Evolutionary conservation across 1,140 invertebrate species (phyloP), one percentile per base, ranked within the genome.

Genomic region (Cotesia chilonis): DNA sequence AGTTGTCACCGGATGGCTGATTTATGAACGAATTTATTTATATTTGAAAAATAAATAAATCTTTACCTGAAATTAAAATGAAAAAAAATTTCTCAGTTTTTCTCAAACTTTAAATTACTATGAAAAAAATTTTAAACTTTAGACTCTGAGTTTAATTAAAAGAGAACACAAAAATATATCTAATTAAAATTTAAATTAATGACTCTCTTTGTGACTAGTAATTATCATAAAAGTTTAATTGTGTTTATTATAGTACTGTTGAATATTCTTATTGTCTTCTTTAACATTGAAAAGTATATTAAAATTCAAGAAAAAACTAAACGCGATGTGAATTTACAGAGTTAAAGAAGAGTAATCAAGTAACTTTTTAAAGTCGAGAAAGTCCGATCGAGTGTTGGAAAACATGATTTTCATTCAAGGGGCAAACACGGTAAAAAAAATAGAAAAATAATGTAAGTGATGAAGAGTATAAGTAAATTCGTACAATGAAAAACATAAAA

Each of bases 261-360:
- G 5, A 47, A 47, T 47, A 47, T 47, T 47, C 10, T 47, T 10
- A 47, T 47, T 47, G 1, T 7, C 10, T 10, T 47, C 41, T 6
- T 47, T 47, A 9, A 47, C 41, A 47, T 47, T 47, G 5, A 47
- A 28, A 28, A 9, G 41, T 6, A 47, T 47, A 47, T 6, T 35
- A 20, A 36, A 2, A 59, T 59, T 41, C 57, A 14, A 36, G n/a
- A 70, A 37, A 14, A n/a, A 73, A 68, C 7, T 20, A 10, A 51
- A 38, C 37, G 35, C 12, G 28, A 69, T 55, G 61, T 20, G 70
- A 74, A 67, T 63, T 70, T 37, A 64, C 68, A 68, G 64, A 64
- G 63, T 71, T 71, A 63, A 74, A 74, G 73, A 67, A 64, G 73
- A 41, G 52, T 68, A 71, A 74, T 74, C 70, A 74, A 74, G 63